Base-by-base conservation (phyloP, 2,888 invertebrate genomes). In the Mythimna lalbum region DNA sequence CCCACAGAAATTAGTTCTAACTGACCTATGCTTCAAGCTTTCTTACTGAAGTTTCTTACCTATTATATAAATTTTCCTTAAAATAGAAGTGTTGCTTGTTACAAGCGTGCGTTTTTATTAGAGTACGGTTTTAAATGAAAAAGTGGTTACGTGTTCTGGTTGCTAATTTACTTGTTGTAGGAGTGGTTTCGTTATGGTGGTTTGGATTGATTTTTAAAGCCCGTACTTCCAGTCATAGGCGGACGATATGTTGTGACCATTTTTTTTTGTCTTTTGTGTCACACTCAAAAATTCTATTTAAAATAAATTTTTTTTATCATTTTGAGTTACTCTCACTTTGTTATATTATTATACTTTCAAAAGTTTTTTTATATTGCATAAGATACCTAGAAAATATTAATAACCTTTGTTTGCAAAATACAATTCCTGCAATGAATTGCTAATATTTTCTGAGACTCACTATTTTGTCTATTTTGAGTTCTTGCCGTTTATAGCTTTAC, bases 1-100 rank as follows among this genome's bases (percentile, higher is more conserved):
- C 57, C 66, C 49, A 53, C 62, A 66, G 50, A 65, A 85, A 78
- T 72, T 77, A 69, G 59, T 75, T 71, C 39, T 50, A 55, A 52
- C 73, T 79, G 73, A 74, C 67, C 62, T 53, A 23, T 36, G 47
- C 55, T 76, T 64, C 43, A 21, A 68, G 36, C n/a, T 47, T 61
- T 57, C 14, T 23, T 53, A 33, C 31, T 53, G n/a, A 17, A 59
- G 49, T 50, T 63, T 27, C 62, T 49, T 53, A 23, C 17, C 62
- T 19, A n/a, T 53, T 39, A 23, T 27, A 59, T 57, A 74, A n/a
- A 67, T 61, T 63, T 67, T 43, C 43, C 68, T 64, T 56, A 19
- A 39, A 61, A 27, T 50, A 36, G 31, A 63, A 73, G 47, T 43
- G 61, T 74, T 68, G 50, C 31, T 57, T 27, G 49, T 73, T 19